Evolutionary conservation across 2,113 vertebrate genomes (phyloP).

Genomic region (Nansenia antarctica): DNA sequence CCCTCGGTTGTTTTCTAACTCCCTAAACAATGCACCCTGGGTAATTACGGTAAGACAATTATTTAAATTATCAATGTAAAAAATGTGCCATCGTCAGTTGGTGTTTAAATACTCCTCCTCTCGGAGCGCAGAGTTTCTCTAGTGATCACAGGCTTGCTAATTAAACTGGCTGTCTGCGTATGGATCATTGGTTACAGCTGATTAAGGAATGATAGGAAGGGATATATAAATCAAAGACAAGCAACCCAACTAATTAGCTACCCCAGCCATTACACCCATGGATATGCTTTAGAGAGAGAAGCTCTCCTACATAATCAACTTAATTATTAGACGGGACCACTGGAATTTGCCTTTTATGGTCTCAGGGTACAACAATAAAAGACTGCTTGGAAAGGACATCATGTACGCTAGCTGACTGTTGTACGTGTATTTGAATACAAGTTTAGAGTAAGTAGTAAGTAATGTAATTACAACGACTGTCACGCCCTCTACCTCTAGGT

Average conservation of each 20-base stretch:
- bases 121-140: slow-evolving; percentile 55
- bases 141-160: slow-evolving; percentile 60
- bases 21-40: slow-evolving; percentile 43
- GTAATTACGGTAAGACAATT: slow-evolving; percentile 66
- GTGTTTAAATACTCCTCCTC: slow-evolving; percentile 54
- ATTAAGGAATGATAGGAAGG: slow-evolving; percentile 68
- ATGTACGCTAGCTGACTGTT: too few relatives aligned
- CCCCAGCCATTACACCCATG: slow-evolving; percentile 62
- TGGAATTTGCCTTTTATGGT: too few relatives aligned
- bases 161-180: slow-evolving; percentile 64
- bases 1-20: slow-evolving; percentile 33
- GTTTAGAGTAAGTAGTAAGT: too few relatives aligned
- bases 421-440: too few relatives aligned
- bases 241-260: slow-evolving; percentile 72
- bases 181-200: slow-evolving; percentile 67
- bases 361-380: too few relatives aligned
- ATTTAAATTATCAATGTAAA: slow-evolving; percentile 62
- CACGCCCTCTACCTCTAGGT: too few relatives aligned
- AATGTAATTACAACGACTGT: too few relatives aligned
- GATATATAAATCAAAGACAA: slow-evolving; percentile 74
- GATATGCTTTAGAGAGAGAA: slow-evolving; percentile 56
- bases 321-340: slow-evolving; percentile 44
- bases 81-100: slow-evolving; percentile 58
- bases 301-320: slow-evolving; percentile 57
- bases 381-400: too few relatives aligned